Percentiles rank a stretch among this genome's conserved stretches.
Evolutionary conservation across 37 sponge, comb jelly and placozoan species (phyloP).

Genomic region (Oscarella lobularis): DNA sequence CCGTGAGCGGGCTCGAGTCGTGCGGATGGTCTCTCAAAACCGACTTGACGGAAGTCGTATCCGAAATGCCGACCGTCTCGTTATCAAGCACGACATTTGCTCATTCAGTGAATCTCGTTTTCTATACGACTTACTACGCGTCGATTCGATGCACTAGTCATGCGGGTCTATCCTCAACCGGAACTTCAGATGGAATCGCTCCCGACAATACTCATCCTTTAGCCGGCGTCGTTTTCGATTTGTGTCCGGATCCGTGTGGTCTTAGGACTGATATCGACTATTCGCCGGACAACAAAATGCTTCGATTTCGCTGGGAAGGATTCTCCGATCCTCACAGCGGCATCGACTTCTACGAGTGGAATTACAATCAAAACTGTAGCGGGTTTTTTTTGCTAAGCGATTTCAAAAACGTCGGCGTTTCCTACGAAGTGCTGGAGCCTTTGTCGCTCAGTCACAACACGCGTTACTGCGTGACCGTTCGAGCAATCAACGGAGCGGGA

Average conservation of each 20-base stretch:
- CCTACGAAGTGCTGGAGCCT: too few species aligned
- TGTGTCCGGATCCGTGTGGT: not conserved
- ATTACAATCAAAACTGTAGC: too few species aligned
- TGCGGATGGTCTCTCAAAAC: not conserved
- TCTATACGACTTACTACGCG: conserved; percentile 3
- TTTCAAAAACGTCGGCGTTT: too few species aligned
- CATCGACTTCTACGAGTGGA: not conserved
- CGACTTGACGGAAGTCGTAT: too few species aligned
- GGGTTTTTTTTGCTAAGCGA: too few species aligned
- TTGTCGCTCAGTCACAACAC: not conserved
- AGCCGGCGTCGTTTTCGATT: not conserved
- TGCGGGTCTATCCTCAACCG: not conserved
- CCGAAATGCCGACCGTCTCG: too few species aligned
- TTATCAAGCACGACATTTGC: too few species aligned
- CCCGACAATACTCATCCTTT: not conserved
- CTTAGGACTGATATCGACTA: conserved; percentile 8
- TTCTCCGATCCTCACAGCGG: conserved; percentile 3
- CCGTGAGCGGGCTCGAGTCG: not conserved
- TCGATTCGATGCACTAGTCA: not conserved
- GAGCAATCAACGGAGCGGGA: conserved; percentile 1
- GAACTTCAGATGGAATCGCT: not conserved
- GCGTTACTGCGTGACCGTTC: not conserved
- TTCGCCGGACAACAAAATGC: not conserved
- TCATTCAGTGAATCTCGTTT: too few species aligned
- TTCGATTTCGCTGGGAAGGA: not conserved